Evolutionary conservation across 1,140 invertebrate species (phyloP).

Genomic region (Lepidotrigona ventralis): DNA sequence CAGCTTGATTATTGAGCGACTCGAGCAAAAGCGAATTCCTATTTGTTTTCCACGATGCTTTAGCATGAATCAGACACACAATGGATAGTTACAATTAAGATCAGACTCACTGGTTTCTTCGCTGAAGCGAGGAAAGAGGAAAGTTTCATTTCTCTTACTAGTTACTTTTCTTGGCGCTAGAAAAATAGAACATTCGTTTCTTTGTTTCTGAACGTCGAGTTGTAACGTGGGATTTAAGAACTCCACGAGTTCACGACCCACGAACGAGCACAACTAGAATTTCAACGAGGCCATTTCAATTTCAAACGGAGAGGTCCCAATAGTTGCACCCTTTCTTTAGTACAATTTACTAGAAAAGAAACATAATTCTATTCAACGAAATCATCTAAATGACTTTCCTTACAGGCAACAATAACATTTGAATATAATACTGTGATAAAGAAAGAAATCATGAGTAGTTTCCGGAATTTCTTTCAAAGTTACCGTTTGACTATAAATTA

Average conservation of each 20-base stretch:
- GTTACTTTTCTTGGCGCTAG: neutral
- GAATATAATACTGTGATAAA: neutral
- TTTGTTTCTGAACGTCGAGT: neutral
- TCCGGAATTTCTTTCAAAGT: neutral
- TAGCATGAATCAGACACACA: neutral
- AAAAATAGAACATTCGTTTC: neutral
- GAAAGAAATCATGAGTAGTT: neutral
- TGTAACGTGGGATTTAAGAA: slow-evolving; percentile 13
- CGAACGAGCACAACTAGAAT: slow-evolving; percentile 7
- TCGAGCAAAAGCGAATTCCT: neutral
- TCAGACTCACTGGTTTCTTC: slow-evolving; percentile 2
- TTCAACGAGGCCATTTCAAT: slow-evolving; percentile 22
- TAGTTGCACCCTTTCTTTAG: neutral
- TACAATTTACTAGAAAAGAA: neutral
- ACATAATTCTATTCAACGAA: neutral
- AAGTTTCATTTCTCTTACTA: neutral
- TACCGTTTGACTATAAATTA: neutral
- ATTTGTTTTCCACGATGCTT: neutral
- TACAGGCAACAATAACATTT: slow-evolving; percentile 1
- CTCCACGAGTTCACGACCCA: slow-evolving; percentile 12
- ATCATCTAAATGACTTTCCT: neutral
- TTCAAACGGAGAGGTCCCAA: neutral
- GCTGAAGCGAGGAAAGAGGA: neutral
- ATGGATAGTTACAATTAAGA: neutral
- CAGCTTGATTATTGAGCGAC: neutral